Conservation (phyloP, 2,113 vertebrate species). For the Bungarus multicinctus region DNA sequence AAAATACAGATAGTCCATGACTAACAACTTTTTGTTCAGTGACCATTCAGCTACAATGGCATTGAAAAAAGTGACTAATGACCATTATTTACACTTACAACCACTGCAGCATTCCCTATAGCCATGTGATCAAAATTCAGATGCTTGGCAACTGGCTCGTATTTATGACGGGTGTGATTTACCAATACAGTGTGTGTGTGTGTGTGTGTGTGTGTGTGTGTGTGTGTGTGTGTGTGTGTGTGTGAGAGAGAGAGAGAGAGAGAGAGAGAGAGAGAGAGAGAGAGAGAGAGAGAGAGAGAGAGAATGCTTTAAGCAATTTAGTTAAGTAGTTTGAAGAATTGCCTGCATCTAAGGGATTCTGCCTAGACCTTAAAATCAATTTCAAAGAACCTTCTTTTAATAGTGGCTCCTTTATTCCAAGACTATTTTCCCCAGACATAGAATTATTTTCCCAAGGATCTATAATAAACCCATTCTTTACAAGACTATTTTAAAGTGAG, state of each 20-base stretch:
- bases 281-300: not conserved
- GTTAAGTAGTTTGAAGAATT: not conserved
- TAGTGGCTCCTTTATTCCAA: not conserved
- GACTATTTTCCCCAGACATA: not conserved
- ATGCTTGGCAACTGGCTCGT: not conserved
- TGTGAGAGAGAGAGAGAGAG: not conserved
- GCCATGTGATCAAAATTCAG: not conserved
- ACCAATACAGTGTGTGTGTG: no score
- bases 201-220: no score
- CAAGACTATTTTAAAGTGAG: not conserved
- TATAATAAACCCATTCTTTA: not conserved
- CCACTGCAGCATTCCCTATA: not conserved
- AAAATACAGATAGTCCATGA: not conserved
- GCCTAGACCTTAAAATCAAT: not conserved
- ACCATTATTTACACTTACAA: not conserved
- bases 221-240: no score
- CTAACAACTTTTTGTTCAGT: not conserved
- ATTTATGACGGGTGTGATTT: not conserved
- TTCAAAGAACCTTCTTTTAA: not conserved
- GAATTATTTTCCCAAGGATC: not conserved
- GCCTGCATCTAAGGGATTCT: not conserved
- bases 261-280: not conserved
- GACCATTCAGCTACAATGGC: not conserved
- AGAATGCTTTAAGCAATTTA: not conserved
- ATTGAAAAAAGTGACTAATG: not conserved